Evolutionary conservation across 2,888 invertebrate species (phyloP).

Genomic region (Lepetodrilus schrolli): DNA sequence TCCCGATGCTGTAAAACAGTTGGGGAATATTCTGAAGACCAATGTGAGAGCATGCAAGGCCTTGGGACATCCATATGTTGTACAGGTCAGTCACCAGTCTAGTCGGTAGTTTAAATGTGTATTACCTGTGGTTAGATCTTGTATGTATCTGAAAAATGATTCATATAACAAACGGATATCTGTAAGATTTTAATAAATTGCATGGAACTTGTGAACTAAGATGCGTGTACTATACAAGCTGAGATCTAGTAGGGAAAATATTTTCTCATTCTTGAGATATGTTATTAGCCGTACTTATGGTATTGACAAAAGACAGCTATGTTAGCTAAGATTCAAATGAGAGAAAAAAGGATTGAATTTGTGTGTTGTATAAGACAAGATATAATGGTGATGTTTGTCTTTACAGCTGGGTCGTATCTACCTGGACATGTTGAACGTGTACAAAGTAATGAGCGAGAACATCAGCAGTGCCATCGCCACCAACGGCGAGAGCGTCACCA

Average conservation of each 20-base stretch:
- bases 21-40: constrained; percentile 97
- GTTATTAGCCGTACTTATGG: too few relatives aligned
- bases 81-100: constrained; percentile 77
- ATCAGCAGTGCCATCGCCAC: constrained; percentile 83
- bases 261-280: too few relatives aligned
- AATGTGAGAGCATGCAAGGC: constrained; percentile 99
- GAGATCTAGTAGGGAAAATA: too few relatives aligned
- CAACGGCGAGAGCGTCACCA: constrained; percentile 97
- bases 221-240: too few relatives aligned
- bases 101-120: neutral
- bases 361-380: neutral
- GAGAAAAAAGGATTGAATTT: neutral
- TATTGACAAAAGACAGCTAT: too few relatives aligned
- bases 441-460: constrained; percentile 86
- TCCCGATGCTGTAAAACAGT: constrained; percentile 95
- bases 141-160: too few relatives aligned
- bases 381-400: constrained; percentile 33
- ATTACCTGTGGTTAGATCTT: neutral
- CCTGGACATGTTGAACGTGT: constrained; percentile 98
- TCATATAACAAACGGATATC: too few relatives aligned
- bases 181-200: too few relatives aligned
- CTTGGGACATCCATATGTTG: constrained; percentile 95
- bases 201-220: too few relatives aligned
- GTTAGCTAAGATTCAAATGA: too few relatives aligned
- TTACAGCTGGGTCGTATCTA: constrained; percentile 94